Base-by-base conservation (phyloP, 1,140 invertebrate species). In the Drosophila santomea region DNA sequence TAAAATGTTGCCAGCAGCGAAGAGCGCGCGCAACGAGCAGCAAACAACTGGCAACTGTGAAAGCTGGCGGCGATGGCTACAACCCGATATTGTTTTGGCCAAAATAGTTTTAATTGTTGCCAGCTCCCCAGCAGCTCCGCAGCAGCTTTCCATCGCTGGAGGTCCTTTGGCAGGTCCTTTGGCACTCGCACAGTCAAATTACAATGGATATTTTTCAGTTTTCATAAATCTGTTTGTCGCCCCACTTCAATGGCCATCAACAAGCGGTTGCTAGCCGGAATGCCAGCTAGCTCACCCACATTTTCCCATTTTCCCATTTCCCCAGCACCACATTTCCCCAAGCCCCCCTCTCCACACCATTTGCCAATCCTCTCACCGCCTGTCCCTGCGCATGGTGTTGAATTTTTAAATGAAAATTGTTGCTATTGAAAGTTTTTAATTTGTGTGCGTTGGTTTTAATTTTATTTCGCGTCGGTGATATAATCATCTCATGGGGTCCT, bases 371-470 rank as follows among this genome's bases (percentile, higher is more conserved):
- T n/a, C 17, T 32, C 38, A 36, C 25, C 17, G 25, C 36, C 52
- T 43, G 68, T 80, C 68, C 73, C 84, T 51, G 76, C 36, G 69
- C 77, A 52, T 89, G 85, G 84, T 79, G 80, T 78, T 89, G 85
- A 89, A 89, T 89, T 89, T 89, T 89, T 78, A 89, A 89, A 89
- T 89, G 77, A 84, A 90, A 89, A 88, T 88, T 79, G 83, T 89
- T 83, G 84, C 84, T 88, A 88, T 88, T 89, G 84, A 88, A 88
- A 88, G 84, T 88, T 88, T 88, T 88, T 89, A 88, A 89, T 88
- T 88, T 88, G 79, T 79, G 79, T 72, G 85, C 48, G 68, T 74
- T 52, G 60, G 56, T 80, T 84, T 76, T 84, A 78, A 80, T 89
- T 84, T 89, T 80, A 84, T 84, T 78, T 69, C 58, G 38, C 60